Base-by-base conservation (phyloP, 2,797 vertebrate species). In the Lepus townsendii region DNA sequence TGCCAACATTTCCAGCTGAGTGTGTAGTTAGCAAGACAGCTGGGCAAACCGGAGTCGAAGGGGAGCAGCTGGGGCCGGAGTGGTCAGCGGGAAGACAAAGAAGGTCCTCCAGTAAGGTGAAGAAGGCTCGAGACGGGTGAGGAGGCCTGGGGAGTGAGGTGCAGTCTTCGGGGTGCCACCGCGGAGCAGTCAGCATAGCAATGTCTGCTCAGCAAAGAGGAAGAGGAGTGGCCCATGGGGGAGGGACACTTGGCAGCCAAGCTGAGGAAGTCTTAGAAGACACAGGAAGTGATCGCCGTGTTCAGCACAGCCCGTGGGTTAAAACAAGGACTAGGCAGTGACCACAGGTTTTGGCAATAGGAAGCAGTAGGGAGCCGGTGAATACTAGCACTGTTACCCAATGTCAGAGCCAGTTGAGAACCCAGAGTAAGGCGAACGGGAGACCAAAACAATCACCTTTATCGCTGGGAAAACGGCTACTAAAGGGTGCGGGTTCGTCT, bases 11-110 rank as follows among this genome's bases (percentile, higher is more conserved):
- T 24, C n/a, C 54, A 11, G 26, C 30, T 19, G 5, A 42, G 2
- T 0, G 16, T 57, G 22, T 19, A 1, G 32, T 47, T 4, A 0
- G 2, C 1, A 14, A 66, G 57, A 30, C 83, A 11, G 8, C 0
- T 14, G 35, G 60, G 2, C 5, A 2, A 19, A 24, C 38, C 27
- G 0, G 80, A 42, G 22, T 47, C 75, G 77, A 8, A 17, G 77
- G 35, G 54, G 24, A 32, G 30, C 16, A 32, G 1, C 4, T 7
- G 75, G 60, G 63, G 19, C 38, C 19, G 42, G 60, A 72, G 7
- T 27, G 32, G 69, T 52, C 20, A 0, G 60, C 57, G 5, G 9
- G 35, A 26, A 60, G 87, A n/a, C 10, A 38, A 65, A 62, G 42
- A 47, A 47, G 68, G 68, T 71, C 68, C 16, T 66, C 22, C 17